Conservation (phyloP, 2,888 invertebrate genomes). For the Polyploca ridens region DNA sequence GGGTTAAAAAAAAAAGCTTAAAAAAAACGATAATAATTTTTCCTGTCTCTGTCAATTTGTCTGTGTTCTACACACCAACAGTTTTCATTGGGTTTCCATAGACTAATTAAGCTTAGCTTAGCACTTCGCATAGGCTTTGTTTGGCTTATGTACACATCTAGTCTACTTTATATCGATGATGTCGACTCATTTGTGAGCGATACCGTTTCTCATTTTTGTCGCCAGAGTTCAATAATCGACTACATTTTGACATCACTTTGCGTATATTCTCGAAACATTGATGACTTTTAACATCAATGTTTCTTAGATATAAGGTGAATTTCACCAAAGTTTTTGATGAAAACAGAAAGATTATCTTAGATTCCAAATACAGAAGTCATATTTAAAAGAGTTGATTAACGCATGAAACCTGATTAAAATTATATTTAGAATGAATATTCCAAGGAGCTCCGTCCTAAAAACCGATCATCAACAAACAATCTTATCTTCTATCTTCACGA, state of each 20-base stretch:
- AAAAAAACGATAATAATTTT: no score
- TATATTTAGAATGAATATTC: neutral
- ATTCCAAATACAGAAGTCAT: neutral
- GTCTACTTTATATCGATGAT: neutral
- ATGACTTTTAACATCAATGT: constrained; percentile 16
- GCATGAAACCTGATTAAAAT: neutral
- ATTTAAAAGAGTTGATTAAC: neutral
- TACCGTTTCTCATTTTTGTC: constrained; percentile 67
- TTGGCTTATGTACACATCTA: neutral
- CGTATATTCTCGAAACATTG: constrained; percentile 30
- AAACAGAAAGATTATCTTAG: neutral
- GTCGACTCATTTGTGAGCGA: constrained; percentile 69
- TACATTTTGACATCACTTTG: constrained; percentile 33
- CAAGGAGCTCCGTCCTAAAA: constrained; percentile 17
- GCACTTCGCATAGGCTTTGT: no score
- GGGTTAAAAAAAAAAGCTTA: no score
- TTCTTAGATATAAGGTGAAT: constrained; percentile 14
- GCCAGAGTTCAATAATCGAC: constrained; percentile 44
- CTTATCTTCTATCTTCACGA: constrained; percentile 59
- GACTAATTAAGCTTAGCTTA: no score
- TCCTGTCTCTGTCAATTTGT: no score
- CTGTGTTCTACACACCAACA: no score
- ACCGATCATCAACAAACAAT: constrained; percentile 41
- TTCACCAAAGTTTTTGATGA: neutral
- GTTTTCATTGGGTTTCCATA: no score